Percentiles rank a stretch among this genome's conserved stretches.
Conservation (phyloP, 2,113 vertebrate species). For the Thamnophis sirtalis region DNA sequence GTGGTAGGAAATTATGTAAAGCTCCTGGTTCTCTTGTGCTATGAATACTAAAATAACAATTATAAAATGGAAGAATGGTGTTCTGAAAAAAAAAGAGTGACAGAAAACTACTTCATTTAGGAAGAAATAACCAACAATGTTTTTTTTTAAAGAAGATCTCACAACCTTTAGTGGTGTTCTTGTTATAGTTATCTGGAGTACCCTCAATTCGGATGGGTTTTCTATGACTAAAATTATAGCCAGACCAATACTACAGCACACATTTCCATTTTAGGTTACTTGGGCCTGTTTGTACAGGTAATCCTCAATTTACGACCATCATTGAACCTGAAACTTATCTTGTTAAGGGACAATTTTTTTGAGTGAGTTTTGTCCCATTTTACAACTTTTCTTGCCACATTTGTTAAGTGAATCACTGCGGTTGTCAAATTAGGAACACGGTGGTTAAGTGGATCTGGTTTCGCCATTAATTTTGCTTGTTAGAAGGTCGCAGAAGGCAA, state of each 20-base stretch:
- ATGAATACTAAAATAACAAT: conserved; percentile 36
- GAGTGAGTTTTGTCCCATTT: not conserved
- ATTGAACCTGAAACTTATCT: not conserved
- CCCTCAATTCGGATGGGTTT: not conserved
- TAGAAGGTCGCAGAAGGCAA: not conserved
- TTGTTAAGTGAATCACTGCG: not conserved
- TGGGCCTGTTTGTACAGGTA: not conserved
- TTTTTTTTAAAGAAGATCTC: not conserved
- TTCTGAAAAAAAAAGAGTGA: not conserved
- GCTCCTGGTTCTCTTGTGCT: conserved; percentile 11
- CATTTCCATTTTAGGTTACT: not conserved
- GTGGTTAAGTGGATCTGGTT: not conserved
- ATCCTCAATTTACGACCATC: not conserved
- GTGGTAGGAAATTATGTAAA: not conserved
- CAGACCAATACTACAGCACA: not conserved
- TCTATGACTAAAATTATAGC: too few relatives aligned
- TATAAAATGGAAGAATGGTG: not conserved
- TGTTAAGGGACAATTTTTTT: not conserved
- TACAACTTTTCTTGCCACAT: not conserved
- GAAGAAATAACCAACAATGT: not conserved
- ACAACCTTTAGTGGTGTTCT: not conserved
- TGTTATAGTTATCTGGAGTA: not conserved
- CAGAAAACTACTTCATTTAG: not conserved
- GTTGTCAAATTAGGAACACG: not conserved
- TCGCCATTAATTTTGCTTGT: not conserved